Conservation (phyloP, 2,113 vertebrate genomes). For the Hippoglossus stenolepis region DNA sequence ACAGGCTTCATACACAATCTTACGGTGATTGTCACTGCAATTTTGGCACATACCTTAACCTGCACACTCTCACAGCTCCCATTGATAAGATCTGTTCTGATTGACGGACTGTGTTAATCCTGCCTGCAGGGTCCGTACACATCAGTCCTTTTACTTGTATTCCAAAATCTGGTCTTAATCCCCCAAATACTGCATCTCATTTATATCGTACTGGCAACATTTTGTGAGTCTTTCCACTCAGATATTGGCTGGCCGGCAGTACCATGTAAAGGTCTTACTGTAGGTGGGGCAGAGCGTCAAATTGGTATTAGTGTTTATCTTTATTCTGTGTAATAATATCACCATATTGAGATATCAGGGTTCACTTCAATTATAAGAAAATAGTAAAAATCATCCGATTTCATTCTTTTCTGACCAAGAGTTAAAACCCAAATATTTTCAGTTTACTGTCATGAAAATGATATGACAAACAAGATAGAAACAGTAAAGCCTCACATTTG, state of each 20-base stretch:
- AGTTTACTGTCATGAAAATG: too few species aligned
- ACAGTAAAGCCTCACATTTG: too few species aligned
- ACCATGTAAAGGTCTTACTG: background rate
- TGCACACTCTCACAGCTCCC: background rate
- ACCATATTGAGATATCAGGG: background rate
- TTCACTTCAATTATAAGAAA: background rate
- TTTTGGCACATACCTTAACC: too few species aligned
- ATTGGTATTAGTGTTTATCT: background rate
- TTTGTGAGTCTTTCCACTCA: background rate
- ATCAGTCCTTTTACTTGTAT: conserved; percentile 5
- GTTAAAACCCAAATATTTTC: too few species aligned
- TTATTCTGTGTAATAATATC: background rate
- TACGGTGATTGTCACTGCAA: background rate
- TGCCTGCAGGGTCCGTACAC: background rate
- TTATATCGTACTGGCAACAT: background rate
- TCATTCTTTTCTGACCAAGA: too few species aligned
- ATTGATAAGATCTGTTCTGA: background rate
- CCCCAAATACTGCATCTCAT: background rate
- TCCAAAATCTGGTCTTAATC: background rate
- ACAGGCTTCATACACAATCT: background rate
- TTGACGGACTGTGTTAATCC: conserved; percentile 26
- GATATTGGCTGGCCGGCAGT: background rate
- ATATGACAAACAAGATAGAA: too few species aligned
- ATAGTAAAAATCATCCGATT: too few species aligned
- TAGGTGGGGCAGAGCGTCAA: too few species aligned